Base-by-base conservation (phyloP, 2,888 invertebrate genomes). In the Xestia c-nigrum region DNA sequence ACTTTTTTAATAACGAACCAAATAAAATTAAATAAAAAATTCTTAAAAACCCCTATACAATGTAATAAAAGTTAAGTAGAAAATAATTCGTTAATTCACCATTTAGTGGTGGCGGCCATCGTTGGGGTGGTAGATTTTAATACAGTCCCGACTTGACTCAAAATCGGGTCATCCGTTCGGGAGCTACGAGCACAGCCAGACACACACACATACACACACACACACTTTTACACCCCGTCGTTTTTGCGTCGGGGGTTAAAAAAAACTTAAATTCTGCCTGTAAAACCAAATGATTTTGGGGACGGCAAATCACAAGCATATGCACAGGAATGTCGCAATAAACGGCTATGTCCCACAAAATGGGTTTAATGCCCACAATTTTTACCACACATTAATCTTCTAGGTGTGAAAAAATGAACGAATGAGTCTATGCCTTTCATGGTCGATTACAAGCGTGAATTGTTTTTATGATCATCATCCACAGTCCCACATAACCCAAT, bases 351-450 rank as follows among this genome's bases (percentile, higher is more conserved):
- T 70, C 5, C n/a, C 75, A 57, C 16, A 66, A 73, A 74, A 74
- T 69, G 47, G 65, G 74, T 83, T 72, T 76, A 63, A 72, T 52
- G 46, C 31, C 61, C n/a, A 21, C 72, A 47, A 68, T 72, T 84
- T 83, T 83, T 85, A 74, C 71, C 31, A 38, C 50, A 59, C 73
- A 83, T 77, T 66, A 72, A 72, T 76, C 68, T 81, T 61, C 38
- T 47, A n/a, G 14, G 6, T 43, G 70, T 71, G 57, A 57, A 74
- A 68, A 46, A 52, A 59, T 72, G n/a, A 63, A 82, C 24, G 72
- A 78, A 70, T 70, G 68, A 43, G 67, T 61, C 52, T 81, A 61
- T 66, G 24, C 38, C 50, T 61, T 43, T 72, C 46, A 73, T 57
- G 38, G 31, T 67, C 16, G 57, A 55, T 61, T 68, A 38, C 46